These are phyloP conservation scores for Sebastes paucispinis DNA, from an alignment of 2,797 vertebrate genomes.

Conservation along the genomic window DNA sequence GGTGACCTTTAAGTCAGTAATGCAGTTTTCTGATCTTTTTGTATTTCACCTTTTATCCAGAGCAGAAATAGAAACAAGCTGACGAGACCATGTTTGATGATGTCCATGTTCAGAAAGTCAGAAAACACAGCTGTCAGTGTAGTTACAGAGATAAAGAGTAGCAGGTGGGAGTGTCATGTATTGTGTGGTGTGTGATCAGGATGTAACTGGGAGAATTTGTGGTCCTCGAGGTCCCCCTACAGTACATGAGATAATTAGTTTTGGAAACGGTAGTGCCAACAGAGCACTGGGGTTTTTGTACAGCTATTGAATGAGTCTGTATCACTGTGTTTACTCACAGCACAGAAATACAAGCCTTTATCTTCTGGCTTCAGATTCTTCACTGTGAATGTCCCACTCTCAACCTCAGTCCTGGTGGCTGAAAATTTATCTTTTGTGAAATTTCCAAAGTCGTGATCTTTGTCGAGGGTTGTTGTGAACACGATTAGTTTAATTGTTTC, in stretches of 20 bases:
- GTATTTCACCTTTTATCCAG: neutral
- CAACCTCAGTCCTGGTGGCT: slow-evolving; percentile 11
- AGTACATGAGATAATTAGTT: neutral
- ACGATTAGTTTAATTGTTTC: neutral
- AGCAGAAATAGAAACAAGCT: neutral
- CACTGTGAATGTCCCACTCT: slow-evolving; percentile 60
- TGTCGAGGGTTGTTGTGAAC: fast-evolving
- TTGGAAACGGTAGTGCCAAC: neutral
- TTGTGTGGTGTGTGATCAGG: neutral
- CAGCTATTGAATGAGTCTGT: neutral
- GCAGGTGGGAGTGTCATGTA: neutral
- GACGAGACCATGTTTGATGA: neutral
- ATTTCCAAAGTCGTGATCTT: neutral
- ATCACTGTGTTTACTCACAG: slow-evolving; percentile 43
- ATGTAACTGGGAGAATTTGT: too few relatives aligned
- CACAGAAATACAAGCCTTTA: slow-evolving; percentile 56
- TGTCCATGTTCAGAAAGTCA: neutral
- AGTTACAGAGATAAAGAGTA: neutral
- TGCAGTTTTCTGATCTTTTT: too few relatives aligned
- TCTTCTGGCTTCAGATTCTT: slow-evolving; percentile 37
- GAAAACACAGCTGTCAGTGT: neutral
- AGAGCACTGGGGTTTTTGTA: slow-evolving; percentile 40
- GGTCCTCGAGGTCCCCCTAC: neutral
- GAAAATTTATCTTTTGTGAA: slow-evolving; percentile 13
- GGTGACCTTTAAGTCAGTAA: too few relatives aligned